Evolutionary conservation across 2,113 vertebrate genomes (phyloP).

Genomic region (Epinephelus moara): DNA sequence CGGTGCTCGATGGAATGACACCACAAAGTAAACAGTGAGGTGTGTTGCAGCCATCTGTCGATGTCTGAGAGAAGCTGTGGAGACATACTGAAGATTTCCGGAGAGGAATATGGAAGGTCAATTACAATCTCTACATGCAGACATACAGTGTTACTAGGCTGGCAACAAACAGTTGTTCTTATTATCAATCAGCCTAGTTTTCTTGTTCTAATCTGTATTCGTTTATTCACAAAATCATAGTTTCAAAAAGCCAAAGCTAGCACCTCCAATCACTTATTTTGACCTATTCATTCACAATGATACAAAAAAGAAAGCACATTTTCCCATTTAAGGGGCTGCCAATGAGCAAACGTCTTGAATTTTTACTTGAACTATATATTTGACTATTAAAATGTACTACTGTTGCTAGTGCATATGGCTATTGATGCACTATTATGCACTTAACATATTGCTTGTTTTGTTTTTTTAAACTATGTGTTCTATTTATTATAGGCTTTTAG

Average conservation of each 20-base stretch:
- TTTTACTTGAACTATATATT: neutral
- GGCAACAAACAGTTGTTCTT: neutral
- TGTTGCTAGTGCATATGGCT: no score
- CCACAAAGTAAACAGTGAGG: constrained; percentile 39
- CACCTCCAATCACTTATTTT: neutral
- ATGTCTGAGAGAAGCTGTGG: constrained; percentile 15
- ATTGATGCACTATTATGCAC: no score
- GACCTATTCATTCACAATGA: neutral
- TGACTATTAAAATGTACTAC: constrained; percentile 1
- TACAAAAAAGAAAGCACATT: neutral
- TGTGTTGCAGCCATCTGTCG: constrained; percentile 53
- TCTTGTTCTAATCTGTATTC: neutral
- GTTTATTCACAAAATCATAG: neutral
- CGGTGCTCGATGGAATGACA: constrained; percentile 32
- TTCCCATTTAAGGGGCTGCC: neutral
- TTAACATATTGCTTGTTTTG: no score
- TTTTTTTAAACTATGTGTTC: no score
- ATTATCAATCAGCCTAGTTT: neutral
- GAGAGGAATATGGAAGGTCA: neutral
- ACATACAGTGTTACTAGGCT: neutral
- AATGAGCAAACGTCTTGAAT: neutral
- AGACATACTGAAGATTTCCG: neutral
- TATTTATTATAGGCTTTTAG: no score
- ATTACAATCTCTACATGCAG: neutral
- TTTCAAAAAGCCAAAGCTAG: neutral